Conservation (phyloP, 1,140 invertebrate species). For the Arion vulgaris region DNA sequence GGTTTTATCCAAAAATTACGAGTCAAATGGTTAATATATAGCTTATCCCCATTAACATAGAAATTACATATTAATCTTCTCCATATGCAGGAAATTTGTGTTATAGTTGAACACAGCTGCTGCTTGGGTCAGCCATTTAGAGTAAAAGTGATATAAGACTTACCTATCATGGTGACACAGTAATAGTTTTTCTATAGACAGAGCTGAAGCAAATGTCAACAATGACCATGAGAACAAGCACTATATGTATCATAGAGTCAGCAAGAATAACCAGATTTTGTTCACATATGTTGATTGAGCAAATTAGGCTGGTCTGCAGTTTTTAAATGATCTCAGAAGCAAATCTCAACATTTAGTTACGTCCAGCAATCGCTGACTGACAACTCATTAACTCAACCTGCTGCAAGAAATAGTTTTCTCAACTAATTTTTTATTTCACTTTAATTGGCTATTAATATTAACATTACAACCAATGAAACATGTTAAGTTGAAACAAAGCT, state of each 20-base stretch:
- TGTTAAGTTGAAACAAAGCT: too few species aligned
- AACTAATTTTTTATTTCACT: background rate
- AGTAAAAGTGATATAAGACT: constrained; percentile 15
- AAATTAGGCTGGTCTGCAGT: constrained; percentile 40
- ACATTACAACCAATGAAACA: too few species aligned
- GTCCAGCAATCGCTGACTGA: constrained; percentile 32
- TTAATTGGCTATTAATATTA: background rate
- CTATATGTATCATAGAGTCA: background rate
- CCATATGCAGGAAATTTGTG: too few species aligned
- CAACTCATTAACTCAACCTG: constrained; percentile 10
- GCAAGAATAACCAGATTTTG: constrained; percentile 36
- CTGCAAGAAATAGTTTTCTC: too few species aligned
- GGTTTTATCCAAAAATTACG: too few species aligned
- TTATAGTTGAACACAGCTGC: too few species aligned
- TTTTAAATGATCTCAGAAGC: constrained; percentile 6
- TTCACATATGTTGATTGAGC: too few species aligned
- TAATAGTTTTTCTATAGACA: constrained; percentile 17
- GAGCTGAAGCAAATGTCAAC: constrained; percentile 13
- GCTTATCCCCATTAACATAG: too few species aligned
- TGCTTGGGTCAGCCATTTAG: constrained; percentile 15
- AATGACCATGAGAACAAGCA: constrained; percentile 34
- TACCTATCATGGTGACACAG: background rate
- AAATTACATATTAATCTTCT: too few species aligned
- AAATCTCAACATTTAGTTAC: background rate
- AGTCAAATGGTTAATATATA: too few species aligned